Conservation (phyloP, 2,888 invertebrate species). For the Lordiphosa fenestrarum region DNA sequence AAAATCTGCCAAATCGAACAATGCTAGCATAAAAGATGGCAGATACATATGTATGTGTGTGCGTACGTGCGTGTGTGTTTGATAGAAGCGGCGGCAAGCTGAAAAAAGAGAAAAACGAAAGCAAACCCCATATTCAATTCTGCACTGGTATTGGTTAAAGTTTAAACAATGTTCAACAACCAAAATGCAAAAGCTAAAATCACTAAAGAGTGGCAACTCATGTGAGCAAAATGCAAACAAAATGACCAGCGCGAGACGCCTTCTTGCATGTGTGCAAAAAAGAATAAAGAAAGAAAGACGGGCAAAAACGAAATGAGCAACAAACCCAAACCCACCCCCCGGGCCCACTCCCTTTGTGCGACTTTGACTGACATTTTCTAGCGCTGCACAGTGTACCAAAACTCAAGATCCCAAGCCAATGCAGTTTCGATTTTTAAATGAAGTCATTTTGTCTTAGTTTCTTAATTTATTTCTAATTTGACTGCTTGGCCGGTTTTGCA, state of each 20-base stretch:
- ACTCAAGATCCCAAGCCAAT: conserved; percentile 25
- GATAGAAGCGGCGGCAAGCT: conserved; percentile 30
- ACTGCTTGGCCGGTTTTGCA: conserved; percentile 28
- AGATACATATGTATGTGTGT: conserved; percentile 44
- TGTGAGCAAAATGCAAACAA: conserved; percentile 61
- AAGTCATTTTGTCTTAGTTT: conserved; percentile 13
- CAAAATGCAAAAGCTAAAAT: conserved; percentile 44
- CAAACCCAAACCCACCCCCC: conserved; percentile 42
- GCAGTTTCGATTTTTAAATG: conserved; percentile 2
- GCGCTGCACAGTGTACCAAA: conserved; percentile 21
- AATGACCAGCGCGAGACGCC: conserved; percentile 58
- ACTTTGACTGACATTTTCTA: conserved; percentile 56
- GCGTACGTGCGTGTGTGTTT: conserved; percentile 30
- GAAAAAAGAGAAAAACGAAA: conserved; percentile 27
- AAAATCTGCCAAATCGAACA: conserved; percentile 49
- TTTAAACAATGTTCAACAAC: conserved; percentile 47
- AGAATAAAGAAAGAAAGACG: conserved; percentile 33
- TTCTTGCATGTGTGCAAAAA: conserved; percentile 38
- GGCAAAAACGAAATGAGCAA: conserved; percentile 35
- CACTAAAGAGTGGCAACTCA: conserved; percentile 58
- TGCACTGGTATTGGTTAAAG: conserved; percentile 45
- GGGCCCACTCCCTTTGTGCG: conserved; percentile 44
- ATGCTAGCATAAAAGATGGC: conserved; percentile 73
- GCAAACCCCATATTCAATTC: conserved; percentile 41
- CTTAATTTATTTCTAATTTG: conserved; percentile 7